Base-by-base conservation (phyloP, 1,140 invertebrate species). In the Ditylenchus dipsaci region DNA sequence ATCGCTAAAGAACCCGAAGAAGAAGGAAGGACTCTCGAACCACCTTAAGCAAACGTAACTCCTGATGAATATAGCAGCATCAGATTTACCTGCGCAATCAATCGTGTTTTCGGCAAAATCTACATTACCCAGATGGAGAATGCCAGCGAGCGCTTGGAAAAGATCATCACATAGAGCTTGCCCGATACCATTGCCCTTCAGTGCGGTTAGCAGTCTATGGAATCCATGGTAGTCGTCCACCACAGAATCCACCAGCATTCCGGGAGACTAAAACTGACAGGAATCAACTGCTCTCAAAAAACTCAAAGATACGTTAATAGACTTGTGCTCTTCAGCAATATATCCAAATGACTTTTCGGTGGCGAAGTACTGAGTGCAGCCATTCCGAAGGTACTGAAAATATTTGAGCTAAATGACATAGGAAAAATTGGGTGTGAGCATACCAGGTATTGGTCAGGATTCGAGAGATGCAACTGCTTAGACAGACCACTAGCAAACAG, bases 291-390 rank as follows among this genome's bases (percentile, higher is more conserved):
- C n/a, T 21, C 3, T 61, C 17, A 19, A 21, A 19, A 61, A 23
- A 1, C n/a, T 19, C 26, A 23, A 61, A 19, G 7, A 56, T 57
- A 64, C 19, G 3, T 1, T 60, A 11, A 7, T 21, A 21, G 56
- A 27, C 63, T 38, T 11, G 33, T 65, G 13, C 5, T 42, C n/a
- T 13, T 71, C 67, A 30, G 11, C 3, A 38, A 11, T 11, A 38
- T 11, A 38, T 11, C 11, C 11, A 11, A 11, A 17, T 0, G 62
- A 89, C 90, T 26, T 21, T 17, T 26, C 49, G 15, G n/a, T 87
- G 47, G 89, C 88, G 84, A 97, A 97, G 84, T 91, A 97, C 84
- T 94, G 90, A 0, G 91, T 93, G 82, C 91, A 94, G 1, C 93
- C 93, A 72, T 90, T 87, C 74, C 87, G 89, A 49, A 95, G 85